These are phyloP conservation scores for Alloplasta piceator DNA, from an alignment of 2,888 invertebrate genomes.

Conservation along the genomic window DNA sequence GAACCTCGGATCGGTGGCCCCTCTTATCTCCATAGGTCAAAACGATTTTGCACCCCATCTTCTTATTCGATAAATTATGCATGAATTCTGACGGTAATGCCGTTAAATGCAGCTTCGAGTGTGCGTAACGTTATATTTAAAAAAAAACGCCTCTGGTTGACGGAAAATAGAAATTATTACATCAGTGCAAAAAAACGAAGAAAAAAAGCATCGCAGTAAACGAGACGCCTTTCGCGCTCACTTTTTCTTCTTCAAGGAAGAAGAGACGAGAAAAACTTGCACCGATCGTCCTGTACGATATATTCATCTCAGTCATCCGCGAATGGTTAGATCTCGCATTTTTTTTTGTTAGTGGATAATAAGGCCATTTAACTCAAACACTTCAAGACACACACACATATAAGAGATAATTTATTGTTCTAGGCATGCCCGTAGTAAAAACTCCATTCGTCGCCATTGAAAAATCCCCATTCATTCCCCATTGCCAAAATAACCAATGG, in stretches of 20 bases:
- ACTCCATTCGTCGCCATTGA: no score
- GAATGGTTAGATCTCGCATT: no score
- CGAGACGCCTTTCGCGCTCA: background rate
- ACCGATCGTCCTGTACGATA: no score
- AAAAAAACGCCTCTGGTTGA: background rate
- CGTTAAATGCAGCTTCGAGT: constrained; percentile 23
- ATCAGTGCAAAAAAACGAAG: background rate
- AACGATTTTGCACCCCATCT: constrained; percentile 44
- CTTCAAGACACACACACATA: background rate
- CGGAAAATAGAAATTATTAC: background rate
- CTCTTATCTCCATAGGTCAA: constrained; percentile 46
- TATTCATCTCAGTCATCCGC: no score
- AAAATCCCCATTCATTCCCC: no score
- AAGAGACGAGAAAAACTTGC: no score
- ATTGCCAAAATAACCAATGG: no score
- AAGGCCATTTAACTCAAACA: constrained; percentile 5
- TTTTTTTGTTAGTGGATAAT: background rate
- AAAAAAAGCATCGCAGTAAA: background rate
- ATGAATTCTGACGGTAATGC: constrained; percentile 42
- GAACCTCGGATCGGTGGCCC: constrained; percentile 22
- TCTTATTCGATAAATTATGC: constrained; percentile 52
- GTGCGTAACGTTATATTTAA: no score
- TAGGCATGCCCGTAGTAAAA: no score
- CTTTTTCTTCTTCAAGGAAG: background rate
- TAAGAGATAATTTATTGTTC: background rate